A percentile compares a stretch with the other conserved stretches of the same genome.
Conservation (phyloP, 2,797 vertebrate species). For the Leptodactylus fallax region DNA sequence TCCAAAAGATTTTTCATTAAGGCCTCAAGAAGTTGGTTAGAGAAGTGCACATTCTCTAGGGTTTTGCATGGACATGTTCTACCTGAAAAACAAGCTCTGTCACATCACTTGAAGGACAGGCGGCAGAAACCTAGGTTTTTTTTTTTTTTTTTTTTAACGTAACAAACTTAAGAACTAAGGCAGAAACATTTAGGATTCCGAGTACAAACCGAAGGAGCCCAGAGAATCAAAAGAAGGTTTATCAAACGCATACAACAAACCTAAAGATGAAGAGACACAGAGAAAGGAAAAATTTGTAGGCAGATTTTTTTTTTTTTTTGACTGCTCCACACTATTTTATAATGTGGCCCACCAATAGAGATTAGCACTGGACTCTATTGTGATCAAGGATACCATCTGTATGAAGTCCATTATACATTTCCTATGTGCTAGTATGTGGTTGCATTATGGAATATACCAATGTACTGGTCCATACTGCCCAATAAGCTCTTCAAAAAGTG, state of each 20-base stretch:
- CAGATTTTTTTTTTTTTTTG: too few relatives aligned
- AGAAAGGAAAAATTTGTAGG: too few relatives aligned
- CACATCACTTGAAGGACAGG: slow-evolving; percentile 47
- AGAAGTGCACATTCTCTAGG: slow-evolving; percentile 55
- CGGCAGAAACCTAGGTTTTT: slow-evolving; percentile 34
- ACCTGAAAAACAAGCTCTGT: slow-evolving; percentile 62
- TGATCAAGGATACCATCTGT: too few relatives aligned
- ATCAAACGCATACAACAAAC: too few relatives aligned
- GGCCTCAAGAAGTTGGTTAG: slow-evolving; percentile 48
- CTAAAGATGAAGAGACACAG: too few relatives aligned
- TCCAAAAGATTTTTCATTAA: slow-evolving; percentile 51
- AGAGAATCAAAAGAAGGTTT: not conserved
- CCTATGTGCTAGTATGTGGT: too few relatives aligned
- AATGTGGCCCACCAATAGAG: too few relatives aligned
- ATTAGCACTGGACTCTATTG: too few relatives aligned
- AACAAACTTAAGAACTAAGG: slow-evolving; percentile 19
- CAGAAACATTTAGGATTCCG: slow-evolving; percentile 39
- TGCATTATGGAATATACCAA: too few relatives aligned
- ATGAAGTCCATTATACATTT: too few relatives aligned
- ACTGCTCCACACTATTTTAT: not conserved
- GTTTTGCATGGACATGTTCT: slow-evolving; percentile 62
- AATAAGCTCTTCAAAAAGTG: too few relatives aligned
- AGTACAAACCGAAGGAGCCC: slow-evolving; percentile 8
- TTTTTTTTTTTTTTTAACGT: slow-evolving; percentile 26
- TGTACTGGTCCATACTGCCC: too few relatives aligned